Evolutionary conservation across 2,113 vertebrate species (phyloP).

Genomic region (Carassius carassius): DNA sequence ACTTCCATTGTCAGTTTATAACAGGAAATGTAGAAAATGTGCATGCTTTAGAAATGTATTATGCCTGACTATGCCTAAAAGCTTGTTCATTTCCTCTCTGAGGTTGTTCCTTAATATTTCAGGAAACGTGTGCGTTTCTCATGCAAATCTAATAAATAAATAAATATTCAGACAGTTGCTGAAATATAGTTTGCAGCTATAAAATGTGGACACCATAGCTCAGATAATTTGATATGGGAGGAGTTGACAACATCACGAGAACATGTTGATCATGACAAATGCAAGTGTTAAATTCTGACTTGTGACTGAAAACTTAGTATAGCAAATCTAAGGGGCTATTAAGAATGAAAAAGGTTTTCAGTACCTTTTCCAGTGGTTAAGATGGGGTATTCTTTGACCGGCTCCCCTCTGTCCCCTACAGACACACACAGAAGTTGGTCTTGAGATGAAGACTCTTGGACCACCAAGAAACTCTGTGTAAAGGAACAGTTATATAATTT

Average conservation of each 20-base stretch:
- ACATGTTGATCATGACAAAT: neutral
- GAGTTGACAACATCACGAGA: neutral
- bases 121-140: too few species aligned
- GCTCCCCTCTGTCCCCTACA: constrained; percentile 43
- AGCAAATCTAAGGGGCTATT: neutral
- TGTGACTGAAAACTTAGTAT: neutral
- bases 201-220: too few species aligned
- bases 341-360: neutral
- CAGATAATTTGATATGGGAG: too few species aligned
- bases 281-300: neutral
- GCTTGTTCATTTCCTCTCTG: neutral
- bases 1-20: neutral
- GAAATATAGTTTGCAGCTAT: too few species aligned
- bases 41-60: neutral
- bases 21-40: neutral
- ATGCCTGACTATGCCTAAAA: neutral
- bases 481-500: neutral
- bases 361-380: constrained; percentile 61
- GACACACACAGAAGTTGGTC: constrained; percentile 64
- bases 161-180: too few species aligned
- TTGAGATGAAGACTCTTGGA: constrained; percentile 46
- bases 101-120: neutral
- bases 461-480: constrained; percentile 73
- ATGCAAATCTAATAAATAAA: too few species aligned
- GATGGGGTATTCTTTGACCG: constrained; percentile 65